phyloP scores from a whole-genome alignment of 2,888 invertebrate genomes.

The Acanthosepion esculentum region DNA sequence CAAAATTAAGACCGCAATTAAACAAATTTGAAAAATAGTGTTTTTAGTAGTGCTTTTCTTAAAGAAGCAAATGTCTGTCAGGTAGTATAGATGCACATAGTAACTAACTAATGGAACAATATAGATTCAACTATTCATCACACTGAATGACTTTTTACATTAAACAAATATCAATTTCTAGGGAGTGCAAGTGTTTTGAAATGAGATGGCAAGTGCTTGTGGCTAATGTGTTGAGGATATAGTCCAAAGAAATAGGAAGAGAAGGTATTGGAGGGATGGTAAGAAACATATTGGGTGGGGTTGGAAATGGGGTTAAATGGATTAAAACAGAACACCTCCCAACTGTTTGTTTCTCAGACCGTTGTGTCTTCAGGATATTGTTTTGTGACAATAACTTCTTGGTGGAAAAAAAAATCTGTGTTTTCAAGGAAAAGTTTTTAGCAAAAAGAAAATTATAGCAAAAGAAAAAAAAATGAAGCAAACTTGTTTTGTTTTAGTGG shows the following conservation, averaged over 20 bases:
- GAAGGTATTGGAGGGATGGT: neutral
- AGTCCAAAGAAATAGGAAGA: neutral
- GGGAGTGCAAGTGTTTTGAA: no score
- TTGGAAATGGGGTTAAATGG: neutral
- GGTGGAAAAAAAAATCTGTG: neutral
- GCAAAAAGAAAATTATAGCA: neutral
- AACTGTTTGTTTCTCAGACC: constrained; percentile 21
- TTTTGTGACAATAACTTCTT: neutral
- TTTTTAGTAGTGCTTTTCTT: no score
- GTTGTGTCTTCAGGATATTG: neutral
- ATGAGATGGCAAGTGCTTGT: neutral
- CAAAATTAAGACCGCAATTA: no score
- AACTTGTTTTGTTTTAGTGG: neutral
- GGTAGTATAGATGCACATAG: no score
- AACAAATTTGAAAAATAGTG: no score
- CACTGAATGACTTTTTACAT: no score
- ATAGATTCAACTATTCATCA: no score
- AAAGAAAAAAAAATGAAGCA: no score
- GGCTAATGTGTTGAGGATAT: neutral
- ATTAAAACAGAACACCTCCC: neutral
- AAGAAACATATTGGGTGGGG: neutral
- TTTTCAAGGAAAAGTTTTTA: neutral
- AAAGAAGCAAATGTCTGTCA: no score
- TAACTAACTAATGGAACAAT: no score
- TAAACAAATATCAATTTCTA: no score